Percentiles rank a stretch among this genome's conserved stretches.
Conservation (phyloP, 2,888 invertebrate genomes). For the Loripinus fragilis region DNA sequence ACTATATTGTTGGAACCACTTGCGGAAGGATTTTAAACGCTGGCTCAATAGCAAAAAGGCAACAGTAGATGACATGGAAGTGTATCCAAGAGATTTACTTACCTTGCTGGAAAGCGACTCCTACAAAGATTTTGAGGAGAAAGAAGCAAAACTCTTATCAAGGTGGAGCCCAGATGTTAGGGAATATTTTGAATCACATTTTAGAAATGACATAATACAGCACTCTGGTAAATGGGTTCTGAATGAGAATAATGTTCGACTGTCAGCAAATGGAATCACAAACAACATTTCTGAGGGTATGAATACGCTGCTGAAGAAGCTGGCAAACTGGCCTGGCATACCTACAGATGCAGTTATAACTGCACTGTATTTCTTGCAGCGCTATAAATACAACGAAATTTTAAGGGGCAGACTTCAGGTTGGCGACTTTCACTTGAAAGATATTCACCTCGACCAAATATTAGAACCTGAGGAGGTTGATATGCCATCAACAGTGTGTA, state of each 20-base stretch:
- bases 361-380: background rate
- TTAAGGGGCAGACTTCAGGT: background rate
- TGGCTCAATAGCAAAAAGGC: background rate
- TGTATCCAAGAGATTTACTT: background rate
- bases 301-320: background rate
- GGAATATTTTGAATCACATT: background rate
- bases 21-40: background rate
- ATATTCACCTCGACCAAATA: background rate
- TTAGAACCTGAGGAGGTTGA: background rate
- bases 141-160: background rate
- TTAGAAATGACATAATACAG: background rate
- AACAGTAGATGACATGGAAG: background rate
- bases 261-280: background rate
- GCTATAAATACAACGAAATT: conserved; percentile 10
- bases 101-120: background rate
- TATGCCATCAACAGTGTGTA: too few species aligned
- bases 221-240: background rate
- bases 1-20: background rate
- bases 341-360: background rate
- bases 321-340: conserved; percentile 8
- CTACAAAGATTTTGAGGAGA: background rate
- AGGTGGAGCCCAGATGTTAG: background rate
- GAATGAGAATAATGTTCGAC: background rate
- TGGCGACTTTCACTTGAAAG: background rate
- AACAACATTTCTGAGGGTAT: background rate